phyloP scores from a whole-genome alignment of 1,140 invertebrate genomes.

The Trichogramma pretiosum region DNA sequence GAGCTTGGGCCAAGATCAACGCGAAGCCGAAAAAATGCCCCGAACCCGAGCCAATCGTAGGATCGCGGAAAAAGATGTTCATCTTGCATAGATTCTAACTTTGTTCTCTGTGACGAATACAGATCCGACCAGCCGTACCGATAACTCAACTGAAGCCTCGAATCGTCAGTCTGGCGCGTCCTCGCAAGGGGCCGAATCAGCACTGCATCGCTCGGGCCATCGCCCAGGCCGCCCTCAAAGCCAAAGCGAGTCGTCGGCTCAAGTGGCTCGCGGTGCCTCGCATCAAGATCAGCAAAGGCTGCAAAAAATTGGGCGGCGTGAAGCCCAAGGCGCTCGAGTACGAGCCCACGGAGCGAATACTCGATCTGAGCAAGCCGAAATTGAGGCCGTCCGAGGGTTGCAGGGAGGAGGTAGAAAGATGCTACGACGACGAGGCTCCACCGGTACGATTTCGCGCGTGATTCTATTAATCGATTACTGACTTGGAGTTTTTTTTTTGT shows the following conservation, averaged over 20 bases:
- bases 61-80: too few species aligned
- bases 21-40: slow-evolving; percentile 22
- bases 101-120: not conserved
- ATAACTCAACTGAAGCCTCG: slow-evolving; percentile 17
- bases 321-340: slow-evolving; percentile 19
- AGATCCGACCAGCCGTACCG: slow-evolving; percentile 21
- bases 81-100: not conserved
- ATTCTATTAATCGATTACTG: slow-evolving; percentile 14
- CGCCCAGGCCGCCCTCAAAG: slow-evolving; percentile 12
- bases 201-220: slow-evolving; percentile 1
- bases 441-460: not conserved
- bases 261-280: slow-evolving; percentile 16
- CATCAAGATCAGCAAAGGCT: not conserved
- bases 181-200: not conserved
- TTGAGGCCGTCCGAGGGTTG: slow-evolving; percentile 1
- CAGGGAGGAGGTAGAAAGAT: slow-evolving; percentile 14
- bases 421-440: slow-evolving; percentile 9
- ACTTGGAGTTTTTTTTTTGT: not conserved
- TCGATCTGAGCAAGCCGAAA: slow-evolving; percentile 20
- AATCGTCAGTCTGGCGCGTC: slow-evolving; percentile 14
- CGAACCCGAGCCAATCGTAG: slow-evolving; percentile 21
- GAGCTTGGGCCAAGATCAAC: slow-evolving; percentile 25
- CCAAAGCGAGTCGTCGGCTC: slow-evolving; percentile 14
- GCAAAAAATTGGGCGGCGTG: slow-evolving; percentile 17
- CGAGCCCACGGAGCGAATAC: slow-evolving; percentile 14